Conservation (phyloP, 2,888 invertebrate genomes). For the Crepidodera aurea region DNA sequence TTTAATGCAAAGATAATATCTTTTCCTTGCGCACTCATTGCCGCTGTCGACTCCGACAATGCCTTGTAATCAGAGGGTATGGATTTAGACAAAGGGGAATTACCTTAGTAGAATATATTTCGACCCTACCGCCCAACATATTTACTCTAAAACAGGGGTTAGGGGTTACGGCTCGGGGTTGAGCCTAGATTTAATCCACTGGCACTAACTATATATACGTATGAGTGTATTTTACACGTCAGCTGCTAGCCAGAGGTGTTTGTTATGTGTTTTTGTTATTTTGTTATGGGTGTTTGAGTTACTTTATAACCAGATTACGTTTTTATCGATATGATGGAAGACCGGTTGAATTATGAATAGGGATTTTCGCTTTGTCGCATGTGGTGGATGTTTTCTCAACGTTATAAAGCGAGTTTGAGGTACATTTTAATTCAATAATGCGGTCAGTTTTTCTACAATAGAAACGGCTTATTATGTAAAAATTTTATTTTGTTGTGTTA, state of each 20-base stretch:
- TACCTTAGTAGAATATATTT: conserved; percentile 44
- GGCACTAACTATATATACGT: conserved; percentile 18
- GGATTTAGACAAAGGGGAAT: conserved; percentile 43
- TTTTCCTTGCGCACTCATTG: neutral
- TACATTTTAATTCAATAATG: too few relatives aligned
- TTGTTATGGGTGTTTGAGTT: conserved; percentile 45
- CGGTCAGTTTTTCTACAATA: too few relatives aligned
- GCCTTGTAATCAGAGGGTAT: conserved; percentile 43
- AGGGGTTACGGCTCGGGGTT: conserved; percentile 1
- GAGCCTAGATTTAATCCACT: conserved; percentile 23
- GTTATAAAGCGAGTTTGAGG: neutral
- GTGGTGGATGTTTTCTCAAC: neutral
- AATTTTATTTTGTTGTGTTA: too few relatives aligned
- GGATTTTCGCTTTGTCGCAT: neutral
- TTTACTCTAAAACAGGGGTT: conserved; percentile 40
- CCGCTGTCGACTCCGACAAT: conserved; percentile 34
- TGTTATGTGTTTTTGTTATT: conserved; percentile 45
- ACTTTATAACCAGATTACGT: conserved; percentile 43
- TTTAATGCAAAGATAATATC: neutral
- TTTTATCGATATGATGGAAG: conserved; percentile 21
- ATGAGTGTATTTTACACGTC: conserved; percentile 47
- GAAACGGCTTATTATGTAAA: too few relatives aligned
- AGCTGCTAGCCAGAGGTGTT: conserved; percentile 51
- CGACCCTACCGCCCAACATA: conserved; percentile 42
- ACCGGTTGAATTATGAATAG: conserved; percentile 12